Evolutionary conservation across 2,113 vertebrate species (phyloP).

Genomic region (Antechinus stuartii): DNA sequence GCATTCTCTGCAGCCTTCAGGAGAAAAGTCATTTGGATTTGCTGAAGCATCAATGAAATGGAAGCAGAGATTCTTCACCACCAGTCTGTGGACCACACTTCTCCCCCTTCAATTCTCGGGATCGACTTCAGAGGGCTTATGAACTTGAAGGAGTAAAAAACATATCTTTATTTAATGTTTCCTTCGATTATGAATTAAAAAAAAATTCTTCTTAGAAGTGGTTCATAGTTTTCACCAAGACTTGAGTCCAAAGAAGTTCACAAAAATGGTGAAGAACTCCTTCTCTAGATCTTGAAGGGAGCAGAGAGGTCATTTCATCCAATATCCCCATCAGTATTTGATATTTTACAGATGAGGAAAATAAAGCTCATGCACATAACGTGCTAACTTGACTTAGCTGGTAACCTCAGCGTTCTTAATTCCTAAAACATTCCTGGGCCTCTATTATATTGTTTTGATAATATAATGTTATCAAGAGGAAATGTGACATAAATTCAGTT

Average conservation of each 20-base stretch:
- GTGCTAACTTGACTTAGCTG: neutral
- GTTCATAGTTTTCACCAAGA: neutral
- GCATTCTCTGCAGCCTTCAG: conserved; percentile 26
- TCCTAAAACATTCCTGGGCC: neutral
- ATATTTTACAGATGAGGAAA: neutral
- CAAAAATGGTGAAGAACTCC: neutral
- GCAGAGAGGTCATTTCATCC: neutral
- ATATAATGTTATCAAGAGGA: conserved; percentile 23
- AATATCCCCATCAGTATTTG: neutral
- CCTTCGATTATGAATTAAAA: neutral
- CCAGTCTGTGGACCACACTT: neutral
- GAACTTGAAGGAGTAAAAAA: neutral
- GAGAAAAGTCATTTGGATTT: neutral
- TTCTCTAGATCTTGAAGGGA: neutral
- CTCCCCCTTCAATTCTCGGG: neutral
- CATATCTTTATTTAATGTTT: neutral
- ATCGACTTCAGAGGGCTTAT: neutral
- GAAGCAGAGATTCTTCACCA: neutral
- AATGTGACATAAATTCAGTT: neutral
- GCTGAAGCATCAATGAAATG: neutral
- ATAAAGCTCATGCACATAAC: neutral
- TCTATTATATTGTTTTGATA: neutral
- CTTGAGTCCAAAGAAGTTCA: neutral
- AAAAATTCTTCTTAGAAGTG: neutral
- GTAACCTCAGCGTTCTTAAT: neutral